These are phyloP conservation scores for Atethmia centrago DNA, from an alignment of 2,888 invertebrate genomes.

Conservation along the genomic window DNA sequence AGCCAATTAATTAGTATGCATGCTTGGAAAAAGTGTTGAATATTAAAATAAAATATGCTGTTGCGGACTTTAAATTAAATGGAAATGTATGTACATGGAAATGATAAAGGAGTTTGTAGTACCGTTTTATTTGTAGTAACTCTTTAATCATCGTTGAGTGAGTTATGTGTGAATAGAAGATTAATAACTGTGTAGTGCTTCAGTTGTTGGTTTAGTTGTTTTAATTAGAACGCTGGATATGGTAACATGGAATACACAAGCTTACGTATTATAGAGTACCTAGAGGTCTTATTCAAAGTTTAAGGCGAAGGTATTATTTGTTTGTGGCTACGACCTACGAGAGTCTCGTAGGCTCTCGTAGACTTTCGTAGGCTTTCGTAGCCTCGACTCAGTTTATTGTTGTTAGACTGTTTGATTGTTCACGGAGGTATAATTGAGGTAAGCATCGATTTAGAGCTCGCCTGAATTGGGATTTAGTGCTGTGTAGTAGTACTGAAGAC, in stretches of 20 bases:
- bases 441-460: conserved; percentile 27
- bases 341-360: conserved; percentile 19
- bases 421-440: conserved; percentile 31
- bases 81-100: conserved; percentile 48
- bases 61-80: conserved; percentile 46
- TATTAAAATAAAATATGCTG: conserved; percentile 51
- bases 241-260: neutral
- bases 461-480: conserved; percentile 32
- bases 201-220: conserved; percentile 13
- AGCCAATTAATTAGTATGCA: conserved; percentile 59
- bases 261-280: neutral
- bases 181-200: conserved; percentile 3
- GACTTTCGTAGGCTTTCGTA: conserved; percentile 28
- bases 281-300: conserved; percentile 11
- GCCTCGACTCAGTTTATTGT: conserved; percentile 22
- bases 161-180: conserved; percentile 25
- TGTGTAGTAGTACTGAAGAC: conserved; percentile 23
- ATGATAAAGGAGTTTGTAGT: conserved; percentile 35
- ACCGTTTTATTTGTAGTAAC: conserved; percentile 38
- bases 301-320: conserved; percentile 3
- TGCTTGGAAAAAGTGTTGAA: conserved; percentile 53
- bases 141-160: conserved; percentile 41
- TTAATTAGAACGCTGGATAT: conserved; percentile 15
- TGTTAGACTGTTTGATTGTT: conserved; percentile 37
- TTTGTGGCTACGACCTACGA: conserved; percentile 28